Evolutionary conservation across 2,797 vertebrate species (phyloP).

Genomic region (Periophthalmus magnuspinnatus): DNA sequence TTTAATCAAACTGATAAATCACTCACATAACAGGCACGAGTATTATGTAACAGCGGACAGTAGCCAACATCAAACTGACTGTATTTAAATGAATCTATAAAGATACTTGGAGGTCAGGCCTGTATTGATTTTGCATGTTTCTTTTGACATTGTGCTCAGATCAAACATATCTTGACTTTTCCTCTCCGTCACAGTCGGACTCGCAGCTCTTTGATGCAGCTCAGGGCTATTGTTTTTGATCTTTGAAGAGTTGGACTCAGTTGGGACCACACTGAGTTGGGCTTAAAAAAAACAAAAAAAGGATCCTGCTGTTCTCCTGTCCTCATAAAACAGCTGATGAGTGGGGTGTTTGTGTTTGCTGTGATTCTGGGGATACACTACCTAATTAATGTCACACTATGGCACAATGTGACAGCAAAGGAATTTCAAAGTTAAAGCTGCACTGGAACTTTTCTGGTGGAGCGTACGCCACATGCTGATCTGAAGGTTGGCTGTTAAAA

Average conservation of each 20-base stretch:
- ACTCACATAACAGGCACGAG: background rate
- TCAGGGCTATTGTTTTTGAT: slow-evolving; percentile 18
- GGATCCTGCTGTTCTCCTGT: slow-evolving; percentile 10
- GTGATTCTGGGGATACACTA: background rate
- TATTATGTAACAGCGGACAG: background rate
- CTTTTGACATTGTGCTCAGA: slow-evolving; percentile 3
- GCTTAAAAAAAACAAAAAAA: slow-evolving; percentile 43
- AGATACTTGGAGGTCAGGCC: background rate
- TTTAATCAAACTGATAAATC: background rate
- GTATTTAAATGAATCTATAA: slow-evolving; percentile 6
- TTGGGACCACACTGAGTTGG: slow-evolving; percentile 29
- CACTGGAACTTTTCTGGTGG: too few relatives aligned
- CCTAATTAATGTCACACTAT: too few relatives aligned
- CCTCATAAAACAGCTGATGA: slow-evolving; percentile 11
- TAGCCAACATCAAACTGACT: background rate
- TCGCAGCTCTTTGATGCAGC: slow-evolving; percentile 9
- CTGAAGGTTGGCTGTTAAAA: too few relatives aligned
- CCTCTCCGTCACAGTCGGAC: background rate
- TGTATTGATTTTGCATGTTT: background rate
- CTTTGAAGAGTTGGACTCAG: slow-evolving; percentile 34
- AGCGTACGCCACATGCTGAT: too few relatives aligned
- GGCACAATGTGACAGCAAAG: too few relatives aligned
- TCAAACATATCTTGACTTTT: background rate
- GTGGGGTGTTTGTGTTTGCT: slow-evolving; percentile 18
- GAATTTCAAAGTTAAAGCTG: too few relatives aligned